These are phyloP conservation scores for Eptesicus fuscus DNA, from an alignment of 2,113 vertebrate species.

Conservation along the genomic window DNA sequence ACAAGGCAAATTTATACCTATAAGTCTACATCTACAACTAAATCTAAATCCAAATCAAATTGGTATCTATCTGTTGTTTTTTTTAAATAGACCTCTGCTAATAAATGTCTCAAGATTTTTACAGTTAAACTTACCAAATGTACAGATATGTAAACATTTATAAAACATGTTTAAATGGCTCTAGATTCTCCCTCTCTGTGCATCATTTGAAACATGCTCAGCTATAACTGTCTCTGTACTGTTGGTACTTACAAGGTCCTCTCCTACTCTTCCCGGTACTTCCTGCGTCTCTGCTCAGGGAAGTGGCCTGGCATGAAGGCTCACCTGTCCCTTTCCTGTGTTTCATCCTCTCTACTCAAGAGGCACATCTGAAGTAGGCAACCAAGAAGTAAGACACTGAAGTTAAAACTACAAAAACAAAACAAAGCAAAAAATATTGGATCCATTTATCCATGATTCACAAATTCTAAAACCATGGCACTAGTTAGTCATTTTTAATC, in stretches of 20 bases:
- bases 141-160: neutral
- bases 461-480: neutral
- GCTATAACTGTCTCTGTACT: neutral
- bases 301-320: rapidly evolving
- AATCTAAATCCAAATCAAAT: neutral
- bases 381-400: neutral
- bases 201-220: neutral
- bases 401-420: neutral
- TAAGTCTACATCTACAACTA: neutral
- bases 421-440: neutral
- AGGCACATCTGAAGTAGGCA: neutral
- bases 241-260: too few species aligned
- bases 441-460: neutral
- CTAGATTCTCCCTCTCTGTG: too few species aligned
- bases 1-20: neutral
- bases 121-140: neutral
- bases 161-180: neutral
- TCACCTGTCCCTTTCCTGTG: neutral
- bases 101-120: neutral
- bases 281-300: too few species aligned
- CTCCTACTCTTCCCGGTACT: too few species aligned
- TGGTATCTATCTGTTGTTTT: neutral
- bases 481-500: neutral
- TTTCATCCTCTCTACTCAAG: neutral
- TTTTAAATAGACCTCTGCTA: neutral